Percentiles rank a stretch among this genome's conserved stretches.
These are phyloP conservation scores for Athripsodes cinereus DNA, from an alignment of 2,888 invertebrate species.

Conservation along the genomic window DNA sequence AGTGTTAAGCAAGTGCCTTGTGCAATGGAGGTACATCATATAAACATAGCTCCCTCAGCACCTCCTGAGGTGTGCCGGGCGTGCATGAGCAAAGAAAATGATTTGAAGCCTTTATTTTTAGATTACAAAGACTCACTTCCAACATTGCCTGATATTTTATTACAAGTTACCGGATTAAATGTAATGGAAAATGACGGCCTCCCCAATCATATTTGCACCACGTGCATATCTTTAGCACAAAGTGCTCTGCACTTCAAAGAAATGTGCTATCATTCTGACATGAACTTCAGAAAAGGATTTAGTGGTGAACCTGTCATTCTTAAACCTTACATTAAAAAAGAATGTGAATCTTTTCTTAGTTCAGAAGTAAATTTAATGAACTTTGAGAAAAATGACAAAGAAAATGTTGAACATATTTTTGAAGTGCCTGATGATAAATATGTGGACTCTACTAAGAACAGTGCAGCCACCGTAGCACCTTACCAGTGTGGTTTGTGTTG, in stretches of 20 bases:
- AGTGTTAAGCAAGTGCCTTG: too few species aligned
- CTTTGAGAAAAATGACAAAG: not conserved
- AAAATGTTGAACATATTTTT: slow-evolving; percentile 3
- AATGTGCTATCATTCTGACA: slow-evolving; percentile 37
- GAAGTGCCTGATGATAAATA: not conserved
- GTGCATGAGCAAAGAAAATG: not conserved
- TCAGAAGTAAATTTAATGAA: not conserved
- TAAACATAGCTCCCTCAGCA: not conserved
- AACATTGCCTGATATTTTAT: not conserved
- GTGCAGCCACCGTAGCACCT: not conserved
- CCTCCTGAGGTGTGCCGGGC: not conserved
- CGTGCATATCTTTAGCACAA: slow-evolving; percentile 38
- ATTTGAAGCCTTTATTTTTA: not conserved
- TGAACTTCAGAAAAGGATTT: slow-evolving; percentile 31
- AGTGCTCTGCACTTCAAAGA: slow-evolving; percentile 38
- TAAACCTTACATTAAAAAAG: slow-evolving; percentile 3
- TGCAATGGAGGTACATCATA: not conserved
- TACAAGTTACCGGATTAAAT: not conserved
- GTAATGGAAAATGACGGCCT: slow-evolving; percentile 33
- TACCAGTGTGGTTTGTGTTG: slow-evolving; percentile 9
- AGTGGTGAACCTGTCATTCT: not conserved
- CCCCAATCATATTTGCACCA: slow-evolving; percentile 36
- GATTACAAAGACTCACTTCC: not conserved
- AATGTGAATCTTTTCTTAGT: not conserved
- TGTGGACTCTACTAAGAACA: not conserved